Evolutionary conservation across 2,888 invertebrate species (phyloP), one percentile per base, ranked within the genome.

Genomic region (Serrognathus titanus): DNA sequence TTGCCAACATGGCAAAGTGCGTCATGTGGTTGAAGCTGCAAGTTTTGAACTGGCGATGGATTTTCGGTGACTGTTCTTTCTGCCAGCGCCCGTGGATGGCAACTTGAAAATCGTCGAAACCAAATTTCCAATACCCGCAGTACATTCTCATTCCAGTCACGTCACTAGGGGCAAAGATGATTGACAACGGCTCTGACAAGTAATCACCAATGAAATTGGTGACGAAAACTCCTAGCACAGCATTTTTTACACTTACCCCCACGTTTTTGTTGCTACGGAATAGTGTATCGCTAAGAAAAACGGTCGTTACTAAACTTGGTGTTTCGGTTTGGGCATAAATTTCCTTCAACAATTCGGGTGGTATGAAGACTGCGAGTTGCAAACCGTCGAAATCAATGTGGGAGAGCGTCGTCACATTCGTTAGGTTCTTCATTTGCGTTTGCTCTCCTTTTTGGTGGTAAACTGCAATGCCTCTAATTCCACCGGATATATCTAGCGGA

Each of bases 1-100:
- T 60, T n/a, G 82, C 71, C 1, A 83, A 72, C 61, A 82, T 79
- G 0, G 82, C 81, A 66, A 82, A 82, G 66, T 83, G 82, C 0
- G 82, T 83, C 40, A 82, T 75, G 61, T 83, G 82, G 41, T 71
- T 69, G 66, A 80, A 82, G 35, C 79, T 69, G 64, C 82, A 83
- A 11, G 76, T 76, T 79, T 80, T 45, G 82, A 59, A 74, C 69
- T 13, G 11, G 10, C 5, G 11, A 7, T 12, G 7, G 4, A 4
- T 13, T 12, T 11, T 7, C 3, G 13, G 13, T 7, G 11, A 5
- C 11, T 40, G 5, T 6, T 40, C 40, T 6, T 11, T 12, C 7
- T 4, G 1, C 58, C 58, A 58, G 38, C 46, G 41, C 3, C 58
- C 58, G n/a, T 49, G 51, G 24, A 58, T 54, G 16, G 45, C 35